Evolutionary conservation across 1,140 invertebrate genomes (phyloP).

Genomic region (Augochlora pura): DNA sequence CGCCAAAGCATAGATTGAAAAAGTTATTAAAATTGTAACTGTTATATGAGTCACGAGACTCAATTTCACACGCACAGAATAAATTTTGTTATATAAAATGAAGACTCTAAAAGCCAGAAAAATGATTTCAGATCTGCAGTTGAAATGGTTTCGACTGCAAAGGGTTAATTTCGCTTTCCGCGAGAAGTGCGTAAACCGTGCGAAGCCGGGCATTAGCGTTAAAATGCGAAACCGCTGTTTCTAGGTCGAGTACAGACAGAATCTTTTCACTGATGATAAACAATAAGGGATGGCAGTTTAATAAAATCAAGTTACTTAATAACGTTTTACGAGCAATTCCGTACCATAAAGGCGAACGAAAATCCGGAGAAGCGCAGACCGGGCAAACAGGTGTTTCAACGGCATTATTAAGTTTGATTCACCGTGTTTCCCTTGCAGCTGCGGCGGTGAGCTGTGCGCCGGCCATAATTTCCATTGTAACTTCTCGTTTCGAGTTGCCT

Average conservation of each 20-base stretch:
- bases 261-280: not conserved
- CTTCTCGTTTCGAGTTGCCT: constrained; percentile 50
- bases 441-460: constrained; percentile 38
- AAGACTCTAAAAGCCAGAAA: no score
- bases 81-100: no score
- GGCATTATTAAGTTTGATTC: constrained; percentile 58
- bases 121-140: no score
- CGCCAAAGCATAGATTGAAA: no score
- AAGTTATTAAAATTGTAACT: no score
- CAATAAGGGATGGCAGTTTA: constrained; percentile 66
- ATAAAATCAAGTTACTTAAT: constrained; percentile 75
- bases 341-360: constrained; percentile 15
- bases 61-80: no score
- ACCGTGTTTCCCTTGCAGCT: constrained; percentile 48
- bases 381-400: constrained; percentile 54
- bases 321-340: constrained; percentile 62
- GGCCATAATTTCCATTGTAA: constrained; percentile 52
- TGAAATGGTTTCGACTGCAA: no score
- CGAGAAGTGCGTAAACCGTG: no score
- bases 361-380: constrained; percentile 32
- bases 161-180: no score
- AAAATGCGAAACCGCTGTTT: not conserved
- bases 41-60: no score
- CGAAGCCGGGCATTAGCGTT: not conserved
- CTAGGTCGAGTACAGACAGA: not conserved